Percentiles rank a stretch among this genome's conserved stretches.
These are phyloP conservation scores for Thymelicus sylvestris DNA, from an alignment of 2,888 invertebrate species.

Conservation along the genomic window DNA sequence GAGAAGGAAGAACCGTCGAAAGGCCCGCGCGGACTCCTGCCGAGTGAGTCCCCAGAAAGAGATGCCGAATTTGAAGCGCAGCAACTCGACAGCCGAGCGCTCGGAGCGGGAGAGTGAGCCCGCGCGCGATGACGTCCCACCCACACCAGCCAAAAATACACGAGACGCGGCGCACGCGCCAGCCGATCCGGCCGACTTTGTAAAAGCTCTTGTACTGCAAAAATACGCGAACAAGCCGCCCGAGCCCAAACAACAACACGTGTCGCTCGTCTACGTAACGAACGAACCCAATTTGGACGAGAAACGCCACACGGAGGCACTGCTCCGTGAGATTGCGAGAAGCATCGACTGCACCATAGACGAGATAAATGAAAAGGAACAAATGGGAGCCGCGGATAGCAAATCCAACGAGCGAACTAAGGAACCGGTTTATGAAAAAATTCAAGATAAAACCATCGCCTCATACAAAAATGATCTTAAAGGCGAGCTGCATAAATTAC, in stretches of 20 bases:
- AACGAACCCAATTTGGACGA: conserved; percentile 69
- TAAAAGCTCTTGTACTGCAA: conserved; percentile 75
- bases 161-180: conserved; percentile 51
- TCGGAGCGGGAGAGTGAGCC: conserved; percentile 53
- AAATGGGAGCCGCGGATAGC: conserved; percentile 71
- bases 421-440: conserved; percentile 64
- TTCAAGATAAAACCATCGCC: conserved; percentile 57
- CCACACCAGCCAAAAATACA: conserved; percentile 71
- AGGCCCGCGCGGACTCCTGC: conserved; percentile 59
- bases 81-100: conserved; percentile 57
- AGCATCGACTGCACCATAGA: conserved; percentile 77
- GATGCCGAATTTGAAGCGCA: conserved; percentile 28
- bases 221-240: conserved; percentile 65
- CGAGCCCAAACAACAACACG: conserved; percentile 70
- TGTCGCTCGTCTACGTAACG: conserved; percentile 74
- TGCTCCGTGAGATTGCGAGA: conserved; percentile 74
- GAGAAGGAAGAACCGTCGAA: conserved; percentile 63
- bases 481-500: conserved; percentile 65
- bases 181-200: conserved; percentile 70
- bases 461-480: conserved; percentile 67
- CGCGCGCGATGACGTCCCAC: conserved; percentile 49
- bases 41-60: conserved; percentile 45
- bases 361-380: conserved; percentile 58
- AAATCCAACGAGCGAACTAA: conserved; percentile 45
- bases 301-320: conserved; percentile 73